A percentile compares a stretch with the other conserved stretches of the same genome.
Evolutionary conservation across 35 echinoderm and acorn worm genomes (phyloP).

Genomic region (Stichopus chloronotus): DNA sequence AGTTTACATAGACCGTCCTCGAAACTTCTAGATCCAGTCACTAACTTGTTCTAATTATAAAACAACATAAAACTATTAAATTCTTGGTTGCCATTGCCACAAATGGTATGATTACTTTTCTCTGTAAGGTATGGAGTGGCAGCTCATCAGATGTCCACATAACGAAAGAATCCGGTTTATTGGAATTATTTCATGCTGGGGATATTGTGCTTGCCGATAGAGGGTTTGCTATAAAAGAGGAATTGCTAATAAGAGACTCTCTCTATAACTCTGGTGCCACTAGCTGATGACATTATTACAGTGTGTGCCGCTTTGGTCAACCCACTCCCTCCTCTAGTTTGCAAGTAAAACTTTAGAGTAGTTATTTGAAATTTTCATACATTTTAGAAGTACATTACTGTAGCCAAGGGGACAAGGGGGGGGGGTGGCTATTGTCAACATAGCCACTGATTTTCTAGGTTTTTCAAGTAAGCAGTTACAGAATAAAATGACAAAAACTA

Average conservation of each 20-base stretch:
- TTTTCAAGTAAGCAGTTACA: too few relatives aligned
- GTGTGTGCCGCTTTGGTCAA: too few relatives aligned
- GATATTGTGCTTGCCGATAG: conserved; percentile 57
- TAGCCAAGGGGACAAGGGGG: too few relatives aligned
- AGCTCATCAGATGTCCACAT: conserved; percentile 69
- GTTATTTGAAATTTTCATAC: too few relatives aligned
- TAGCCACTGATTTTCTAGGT: too few relatives aligned
- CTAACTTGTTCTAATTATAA: conserved; percentile 78
- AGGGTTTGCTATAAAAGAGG: conserved; percentile 45
- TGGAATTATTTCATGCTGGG: conserved; percentile 27
- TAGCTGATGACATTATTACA: too few relatives aligned
- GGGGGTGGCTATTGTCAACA: too few relatives aligned
- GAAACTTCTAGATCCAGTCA: too few relatives aligned
- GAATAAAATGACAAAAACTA: too few relatives aligned
- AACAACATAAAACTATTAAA: conserved; percentile 66
- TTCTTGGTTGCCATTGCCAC: conserved; percentile 69
- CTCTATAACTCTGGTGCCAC: neutral
- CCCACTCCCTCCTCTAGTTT: conserved; percentile 27
- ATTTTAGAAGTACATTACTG: too few relatives aligned
- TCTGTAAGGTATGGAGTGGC: conserved; percentile 75
- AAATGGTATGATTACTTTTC: conserved; percentile 67
- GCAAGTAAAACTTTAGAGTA: too few relatives aligned
- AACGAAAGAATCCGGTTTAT: conserved; percentile 60
- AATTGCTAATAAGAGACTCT: conserved; percentile 8
- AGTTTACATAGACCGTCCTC: too few relatives aligned